Percentiles rank a stretch among this genome's conserved stretches.
Conservation (phyloP, 2,888 invertebrate species). For the Lamellibrachia columna region DNA sequence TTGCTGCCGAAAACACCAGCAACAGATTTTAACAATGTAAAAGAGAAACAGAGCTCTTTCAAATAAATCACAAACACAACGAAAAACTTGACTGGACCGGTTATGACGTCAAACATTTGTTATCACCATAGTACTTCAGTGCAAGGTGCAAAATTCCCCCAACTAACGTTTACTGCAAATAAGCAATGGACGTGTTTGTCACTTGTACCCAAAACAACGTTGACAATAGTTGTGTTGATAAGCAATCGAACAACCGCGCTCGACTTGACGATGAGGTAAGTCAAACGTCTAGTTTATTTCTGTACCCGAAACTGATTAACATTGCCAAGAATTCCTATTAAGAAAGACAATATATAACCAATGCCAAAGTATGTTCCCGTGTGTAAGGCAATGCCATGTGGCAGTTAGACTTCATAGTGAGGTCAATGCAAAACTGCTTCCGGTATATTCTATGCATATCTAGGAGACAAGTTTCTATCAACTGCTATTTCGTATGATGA, state of each 20-base stretch:
- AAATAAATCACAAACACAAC: not conserved
- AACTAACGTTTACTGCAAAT: not conserved
- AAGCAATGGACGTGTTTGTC: not conserved
- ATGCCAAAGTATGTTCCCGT: not conserved
- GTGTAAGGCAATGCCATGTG: not conserved
- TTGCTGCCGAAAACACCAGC: not conserved
- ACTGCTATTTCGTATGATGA: not conserved
- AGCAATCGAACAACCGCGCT: not conserved
- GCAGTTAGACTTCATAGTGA: not conserved
- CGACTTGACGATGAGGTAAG: not conserved
- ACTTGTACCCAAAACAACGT: not conserved
- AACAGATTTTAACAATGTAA: too few relatives aligned
- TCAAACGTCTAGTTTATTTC: not conserved
- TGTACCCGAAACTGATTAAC: not conserved
- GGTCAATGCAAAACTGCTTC: not conserved
- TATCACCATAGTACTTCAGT: not conserved
- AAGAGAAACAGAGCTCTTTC: not conserved
- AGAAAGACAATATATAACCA: not conserved
- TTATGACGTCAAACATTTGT: conserved; percentile 11
- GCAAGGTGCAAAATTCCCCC: not conserved
- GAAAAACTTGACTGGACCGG: not conserved
- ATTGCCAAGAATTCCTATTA: not conserved
- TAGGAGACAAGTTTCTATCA: not conserved
- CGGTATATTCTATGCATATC: not conserved
- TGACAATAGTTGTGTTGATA: not conserved